Base-by-base conservation (phyloP, 2,888 invertebrate species). In the Hololepta plana region DNA sequence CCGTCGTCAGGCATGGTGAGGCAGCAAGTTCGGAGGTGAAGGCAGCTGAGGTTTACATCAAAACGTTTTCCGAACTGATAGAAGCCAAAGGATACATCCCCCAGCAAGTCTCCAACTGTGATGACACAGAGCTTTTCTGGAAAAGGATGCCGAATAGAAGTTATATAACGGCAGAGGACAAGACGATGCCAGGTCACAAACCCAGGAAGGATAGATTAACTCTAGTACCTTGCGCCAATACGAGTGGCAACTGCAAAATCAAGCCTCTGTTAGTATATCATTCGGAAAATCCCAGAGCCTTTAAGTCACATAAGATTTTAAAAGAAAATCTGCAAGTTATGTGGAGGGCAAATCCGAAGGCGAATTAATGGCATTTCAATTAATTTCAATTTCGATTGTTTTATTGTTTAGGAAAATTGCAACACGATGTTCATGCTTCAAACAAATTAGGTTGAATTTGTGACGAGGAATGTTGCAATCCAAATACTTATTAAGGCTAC, bases 111-210 rank as follows among this genome's bases (percentile, higher is more conserved):
- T 37, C 38, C 27, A 38, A 39, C 29, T 31, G 26, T 24, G 35
- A 38, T 26, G 34, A 38, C 20, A 38, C 36, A 21, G 35, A 34
- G 10, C 32, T 38, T 15, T 38, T 35, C 27, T 34, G 32, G 32
- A 35, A 38, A 33, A 38, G 26, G 16, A 40, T 41, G 39, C 35
- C 37, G 20, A 33, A 30, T 15, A 26, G 37, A 20, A 41, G 35
- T 10, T 39, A 30, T 27, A 33, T 42, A 15, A 38, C 38, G 17
- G 12, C 23, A 36, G 39, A 41, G 30, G 43, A 43, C 34, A 43
- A 43, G 30, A 32, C 24, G 25, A 31, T 38, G 32, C 38, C 41
- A 24, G 42, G 42, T 12, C 38, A 37, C 35, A 44, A 44, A 34
- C 35, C 37, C 15, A 35, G 38, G 35, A 42, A 41, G 31, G 38